Base-by-base conservation (phyloP, 2,888 invertebrate species). In the Drosophila ezoana region DNA sequence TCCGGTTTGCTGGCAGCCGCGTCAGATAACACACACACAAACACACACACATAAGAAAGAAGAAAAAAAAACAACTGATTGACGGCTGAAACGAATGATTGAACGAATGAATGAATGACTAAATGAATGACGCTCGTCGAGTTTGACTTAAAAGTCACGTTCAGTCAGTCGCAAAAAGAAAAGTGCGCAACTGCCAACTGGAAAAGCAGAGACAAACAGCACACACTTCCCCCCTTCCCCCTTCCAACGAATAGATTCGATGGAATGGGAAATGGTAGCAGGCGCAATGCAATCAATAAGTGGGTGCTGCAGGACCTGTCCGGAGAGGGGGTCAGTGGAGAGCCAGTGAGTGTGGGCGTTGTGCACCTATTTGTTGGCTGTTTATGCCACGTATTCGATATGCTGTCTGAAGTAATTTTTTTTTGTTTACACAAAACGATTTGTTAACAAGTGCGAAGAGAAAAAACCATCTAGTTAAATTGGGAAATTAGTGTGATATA, bases 401-500 rank as follows among this genome's bases (percentile, higher is more conserved):
- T 56, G 33, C 38, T 28, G 37, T 54, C 37, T 56, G 58, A 43
- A 43, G 74, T 48, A 71, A 79, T 54, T 71, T 54, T 68, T 82
- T 28, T 8, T 8, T 28, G 88, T 87, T 79, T 82, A 82, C 86
- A 76, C 52, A 49, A 45, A 54, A 49, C 59, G 56, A 62, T 68
- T 87, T 85, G 86, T 89, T 87, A 89, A 87, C 83, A 89, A 89
- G 86, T 85, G 87, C 64, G 62, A 89, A 77, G 71, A 45, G 35
- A 40, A 63, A 14, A 32, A 43, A 67, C 53, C 56, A 75, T 59
- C 33, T 52, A 58, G 45, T 54, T 43, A 74, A 76, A 85, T 87
- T 79, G 79, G 71, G 86, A 85, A 89, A 88, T 75, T 73, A 72
- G 73, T 78, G 61, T 45, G 61, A 59, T 32, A 33, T 23, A 57